Percentiles rank a stretch among this genome's conserved stretches.
Evolutionary conservation across 2,888 invertebrate species (phyloP).

Genomic region (Troglohyphantes excavatus): DNA sequence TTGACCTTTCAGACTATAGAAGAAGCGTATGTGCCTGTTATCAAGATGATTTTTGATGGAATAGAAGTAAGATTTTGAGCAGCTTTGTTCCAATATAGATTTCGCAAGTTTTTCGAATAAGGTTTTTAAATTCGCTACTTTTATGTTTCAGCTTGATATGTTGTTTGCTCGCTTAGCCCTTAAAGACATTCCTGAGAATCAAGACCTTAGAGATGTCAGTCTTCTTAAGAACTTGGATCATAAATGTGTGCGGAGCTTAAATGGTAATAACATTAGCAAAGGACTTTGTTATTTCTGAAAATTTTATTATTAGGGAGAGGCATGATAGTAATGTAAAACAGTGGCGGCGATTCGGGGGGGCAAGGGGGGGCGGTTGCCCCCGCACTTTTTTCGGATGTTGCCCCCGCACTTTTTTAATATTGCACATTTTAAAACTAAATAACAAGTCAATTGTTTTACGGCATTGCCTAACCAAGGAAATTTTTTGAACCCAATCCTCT

Average conservation of each 20-base stretch:
- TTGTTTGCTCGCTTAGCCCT: slow-evolving; percentile 96
- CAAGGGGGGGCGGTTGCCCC: too few relatives aligned
- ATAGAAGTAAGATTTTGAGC: slow-evolving; percentile 88
- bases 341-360: too few relatives aligned
- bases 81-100: neutral
- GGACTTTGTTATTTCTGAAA: too few relatives aligned
- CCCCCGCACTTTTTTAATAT: too few relatives aligned
- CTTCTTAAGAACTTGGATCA: slow-evolving; percentile 96
- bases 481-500: too few relatives aligned
- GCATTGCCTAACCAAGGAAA: too few relatives aligned
- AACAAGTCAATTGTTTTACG: too few relatives aligned
- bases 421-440: too few relatives aligned
- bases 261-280: slow-evolving; percentile 86
- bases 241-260: slow-evolving; percentile 97
- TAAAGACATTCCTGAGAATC: slow-evolving; percentile 95
- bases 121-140: neutral
- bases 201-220: slow-evolving; percentile 92
- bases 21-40: slow-evolving; percentile 99
- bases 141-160: slow-evolving; percentile 87
- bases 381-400: too few relatives aligned
- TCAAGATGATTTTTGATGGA: slow-evolving; percentile 99
- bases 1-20: slow-evolving; percentile 90
- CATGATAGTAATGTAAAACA: too few relatives aligned
- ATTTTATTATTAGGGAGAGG: too few relatives aligned
- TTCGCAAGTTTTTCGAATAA: neutral